These are phyloP conservation scores for Patella caerulea DNA, from an alignment of 2,888 invertebrate species.

Conservation along the genomic window DNA sequence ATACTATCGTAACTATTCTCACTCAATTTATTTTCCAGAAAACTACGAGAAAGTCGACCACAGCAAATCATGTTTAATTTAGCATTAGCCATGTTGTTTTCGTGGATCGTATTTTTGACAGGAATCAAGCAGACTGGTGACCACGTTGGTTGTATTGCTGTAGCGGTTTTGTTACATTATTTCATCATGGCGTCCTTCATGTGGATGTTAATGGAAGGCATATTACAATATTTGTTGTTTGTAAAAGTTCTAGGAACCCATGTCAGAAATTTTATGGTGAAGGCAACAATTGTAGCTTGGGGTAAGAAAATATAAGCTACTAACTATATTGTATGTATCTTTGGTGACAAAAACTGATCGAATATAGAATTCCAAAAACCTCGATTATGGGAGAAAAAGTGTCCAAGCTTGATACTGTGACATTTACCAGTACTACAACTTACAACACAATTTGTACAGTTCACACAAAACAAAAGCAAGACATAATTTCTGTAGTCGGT, in stretches of 20 bases:
- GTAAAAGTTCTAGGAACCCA: slow-evolving; percentile 78
- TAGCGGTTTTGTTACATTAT: slow-evolving; percentile 79
- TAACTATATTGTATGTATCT: no score
- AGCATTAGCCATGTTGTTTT: slow-evolving; percentile 77
- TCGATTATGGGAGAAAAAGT: no score
- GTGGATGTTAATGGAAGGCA: slow-evolving; percentile 82
- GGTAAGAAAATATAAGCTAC: slow-evolving; percentile 66
- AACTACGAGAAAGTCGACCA: slow-evolving; percentile 78
- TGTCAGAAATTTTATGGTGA: slow-evolving; percentile 76
- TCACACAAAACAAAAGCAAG: no score
- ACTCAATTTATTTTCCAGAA: slow-evolving; percentile 49
- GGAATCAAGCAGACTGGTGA: slow-evolving; percentile 64
- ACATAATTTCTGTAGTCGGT: no score
- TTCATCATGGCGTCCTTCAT: slow-evolving; percentile 74
- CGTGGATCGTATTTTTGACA: slow-evolving; percentile 73
- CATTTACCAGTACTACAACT: no score
- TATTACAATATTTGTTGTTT: slow-evolving; percentile 79
- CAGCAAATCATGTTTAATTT: slow-evolving; percentile 80
- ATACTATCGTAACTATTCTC: no score
- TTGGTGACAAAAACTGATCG: no score
- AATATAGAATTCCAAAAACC: no score
- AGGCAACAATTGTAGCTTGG: slow-evolving; percentile 79
- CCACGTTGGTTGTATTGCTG: slow-evolving; percentile 74
- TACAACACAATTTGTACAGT: no score
- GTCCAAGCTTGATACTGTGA: no score